A percentile compares a stretch with the other conserved stretches of the same genome.
phyloP scores from a whole-genome alignment of 2,888 invertebrate species.

The Cosmopolites sordidus region DNA sequence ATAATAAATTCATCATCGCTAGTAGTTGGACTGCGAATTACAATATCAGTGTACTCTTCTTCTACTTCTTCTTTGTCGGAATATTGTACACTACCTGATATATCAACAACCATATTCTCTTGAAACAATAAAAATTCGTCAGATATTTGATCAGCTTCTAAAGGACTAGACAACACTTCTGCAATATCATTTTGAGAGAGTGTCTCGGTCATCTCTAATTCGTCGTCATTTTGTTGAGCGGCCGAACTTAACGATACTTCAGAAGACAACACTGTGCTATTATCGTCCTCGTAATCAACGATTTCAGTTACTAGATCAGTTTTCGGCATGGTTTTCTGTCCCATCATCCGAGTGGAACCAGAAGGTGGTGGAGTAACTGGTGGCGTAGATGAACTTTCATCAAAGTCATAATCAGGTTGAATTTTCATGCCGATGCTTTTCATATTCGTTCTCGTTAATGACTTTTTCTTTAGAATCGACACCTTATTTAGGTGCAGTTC shows the following conservation, averaged over 20 bases:
- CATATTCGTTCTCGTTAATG: slow-evolving; percentile 41
- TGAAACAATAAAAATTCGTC: slow-evolving; percentile 64
- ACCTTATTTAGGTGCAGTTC: slow-evolving; percentile 53
- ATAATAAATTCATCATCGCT: slow-evolving; percentile 47
- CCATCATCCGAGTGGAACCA: slow-evolving; percentile 33
- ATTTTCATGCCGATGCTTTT: slow-evolving; percentile 45
- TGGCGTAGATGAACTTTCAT: slow-evolving; percentile 55
- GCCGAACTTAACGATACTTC: slow-evolving; percentile 58
- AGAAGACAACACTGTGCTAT: slow-evolving; percentile 55
- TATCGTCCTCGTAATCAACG: slow-evolving; percentile 58
- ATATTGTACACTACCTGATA: slow-evolving; percentile 56
- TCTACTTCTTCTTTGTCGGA: slow-evolving; percentile 49
- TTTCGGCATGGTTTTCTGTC: slow-evolving; percentile 36
- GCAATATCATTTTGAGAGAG: slow-evolving; percentile 53
- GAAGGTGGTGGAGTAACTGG: slow-evolving; percentile 51
- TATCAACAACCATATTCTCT: slow-evolving; percentile 58
- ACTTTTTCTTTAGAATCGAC: slow-evolving; percentile 57
- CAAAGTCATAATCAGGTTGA: slow-evolving; percentile 56
- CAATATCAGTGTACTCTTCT: slow-evolving; percentile 39
- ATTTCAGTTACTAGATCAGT: slow-evolving; percentile 47
- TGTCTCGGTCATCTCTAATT: slow-evolving; percentile 56
- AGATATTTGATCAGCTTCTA: slow-evolving; percentile 55
- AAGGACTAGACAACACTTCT: slow-evolving; percentile 59
- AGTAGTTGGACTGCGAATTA: slow-evolving; percentile 48
- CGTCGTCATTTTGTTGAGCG: slow-evolving; percentile 56